Conservation (phyloP, 2,888 invertebrate genomes). For the Chirona hameri region DNA sequence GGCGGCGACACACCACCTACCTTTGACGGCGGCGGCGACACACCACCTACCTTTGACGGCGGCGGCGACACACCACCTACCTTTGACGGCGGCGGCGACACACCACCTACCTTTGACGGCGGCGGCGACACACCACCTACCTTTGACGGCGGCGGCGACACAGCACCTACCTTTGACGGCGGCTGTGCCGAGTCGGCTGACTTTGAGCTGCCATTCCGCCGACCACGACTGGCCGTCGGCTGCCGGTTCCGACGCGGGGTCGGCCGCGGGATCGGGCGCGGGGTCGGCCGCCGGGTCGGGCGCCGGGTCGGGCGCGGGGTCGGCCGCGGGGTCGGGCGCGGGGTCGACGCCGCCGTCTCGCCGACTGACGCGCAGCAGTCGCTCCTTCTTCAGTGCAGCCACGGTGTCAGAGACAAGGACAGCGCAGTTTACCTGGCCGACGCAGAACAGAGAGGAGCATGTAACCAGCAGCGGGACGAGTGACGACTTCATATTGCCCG, state of each 20-base stretch:
- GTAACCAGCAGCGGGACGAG: no score
- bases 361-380: constrained; percentile 1
- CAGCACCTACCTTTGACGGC: no score
- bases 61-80: no score
- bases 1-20: no score
- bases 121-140: constrained; percentile 38
- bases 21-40: background rate
- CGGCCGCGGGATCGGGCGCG: no score
- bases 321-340: no score
- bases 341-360: background rate
- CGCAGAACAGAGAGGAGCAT: background rate
- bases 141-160: no score
- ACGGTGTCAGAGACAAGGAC: constrained; percentile 27
- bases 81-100: no score
- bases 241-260: background rate
- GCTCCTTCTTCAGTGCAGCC: constrained; percentile 13
- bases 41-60: constrained; percentile 44
- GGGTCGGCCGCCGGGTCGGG: no score
- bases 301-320: no score
- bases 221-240: constrained; percentile 13
- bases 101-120: no score
- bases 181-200: constrained; percentile 43
- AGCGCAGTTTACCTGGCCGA: constrained; percentile 22
- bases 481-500: no score
- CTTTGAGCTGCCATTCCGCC: constrained; percentile 38